A percentile compares a stretch with the other conserved stretches of the same genome.
Conservation (phyloP, 2,797 vertebrate species). For the Geotrypetes seraphini region DNA sequence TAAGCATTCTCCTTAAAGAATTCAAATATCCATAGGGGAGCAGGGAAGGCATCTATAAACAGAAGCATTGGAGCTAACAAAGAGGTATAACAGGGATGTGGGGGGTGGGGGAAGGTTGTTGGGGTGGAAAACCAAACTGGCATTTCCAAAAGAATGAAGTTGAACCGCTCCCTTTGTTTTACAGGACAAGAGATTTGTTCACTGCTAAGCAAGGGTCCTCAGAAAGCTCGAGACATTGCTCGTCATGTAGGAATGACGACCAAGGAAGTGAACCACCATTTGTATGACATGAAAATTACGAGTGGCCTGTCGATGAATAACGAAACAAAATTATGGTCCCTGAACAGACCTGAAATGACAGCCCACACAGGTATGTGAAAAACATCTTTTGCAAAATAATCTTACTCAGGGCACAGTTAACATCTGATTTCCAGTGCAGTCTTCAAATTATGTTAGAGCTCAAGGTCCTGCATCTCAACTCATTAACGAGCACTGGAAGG, state of each 20-base stretch:
- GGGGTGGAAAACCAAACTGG: no score
- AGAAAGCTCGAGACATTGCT: slow-evolving; percentile 1
- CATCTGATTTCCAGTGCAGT: not conserved
- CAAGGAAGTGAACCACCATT: slow-evolving; percentile 3
- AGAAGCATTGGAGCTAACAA: no score
- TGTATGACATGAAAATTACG: not conserved
- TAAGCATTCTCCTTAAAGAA: no score
- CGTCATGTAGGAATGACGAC: not conserved
- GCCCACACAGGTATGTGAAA: not conserved
- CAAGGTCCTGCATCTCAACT: not conserved
- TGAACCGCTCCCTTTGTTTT: no score
- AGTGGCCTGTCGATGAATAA: not conserved
- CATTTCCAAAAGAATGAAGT: no score
- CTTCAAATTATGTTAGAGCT: not conserved
- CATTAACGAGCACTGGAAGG: not conserved
- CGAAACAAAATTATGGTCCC: not conserved
- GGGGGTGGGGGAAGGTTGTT: no score
- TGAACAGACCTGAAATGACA: not conserved
- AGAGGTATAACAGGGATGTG: no score
- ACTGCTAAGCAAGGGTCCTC: not conserved
- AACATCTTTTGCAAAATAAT: not conserved
- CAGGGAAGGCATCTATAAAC: no score
- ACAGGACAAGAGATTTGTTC: slow-evolving; percentile 3
- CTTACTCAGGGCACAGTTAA: not conserved
- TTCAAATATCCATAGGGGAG: no score